phyloP scores from a whole-genome alignment of 1,140 invertebrate genomes.

The Meloidogyne hapla region DNA sequence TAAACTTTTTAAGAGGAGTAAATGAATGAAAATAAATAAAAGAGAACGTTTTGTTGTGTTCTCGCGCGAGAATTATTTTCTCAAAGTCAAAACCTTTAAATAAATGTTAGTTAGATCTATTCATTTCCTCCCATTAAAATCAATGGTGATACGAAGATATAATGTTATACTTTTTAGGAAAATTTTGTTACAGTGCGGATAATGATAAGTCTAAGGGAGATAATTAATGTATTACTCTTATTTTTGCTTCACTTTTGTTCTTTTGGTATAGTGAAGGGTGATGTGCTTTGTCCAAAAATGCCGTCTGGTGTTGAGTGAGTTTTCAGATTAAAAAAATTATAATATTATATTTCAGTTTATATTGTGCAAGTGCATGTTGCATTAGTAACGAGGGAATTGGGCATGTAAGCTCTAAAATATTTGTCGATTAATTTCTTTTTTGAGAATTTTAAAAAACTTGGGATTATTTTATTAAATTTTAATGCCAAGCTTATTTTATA shows the following conservation, averaged over 20 bases:
- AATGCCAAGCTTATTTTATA: too few relatives aligned
- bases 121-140: neutral
- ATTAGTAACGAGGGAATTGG: conserved; percentile 27
- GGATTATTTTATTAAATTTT: too few relatives aligned
- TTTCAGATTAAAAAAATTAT: neutral
- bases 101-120: neutral
- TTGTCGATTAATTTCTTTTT: too few relatives aligned
- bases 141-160: neutral
- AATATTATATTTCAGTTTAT: conserved; percentile 4
- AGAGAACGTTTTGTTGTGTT: neutral
- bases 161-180: too few relatives aligned
- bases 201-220: neutral
- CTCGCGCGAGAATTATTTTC: neutral
- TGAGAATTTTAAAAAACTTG: too few relatives aligned
- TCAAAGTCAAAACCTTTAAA: neutral
- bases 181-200: neutral
- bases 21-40: neutral
- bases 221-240: neutral
- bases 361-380: conserved; percentile 35
- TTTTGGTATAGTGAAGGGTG: neutral
- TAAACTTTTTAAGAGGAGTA: too few relatives aligned
- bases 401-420: too few relatives aligned
- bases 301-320: conserved; percentile 21
- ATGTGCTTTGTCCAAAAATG: conserved; percentile 18
- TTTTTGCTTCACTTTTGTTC: neutral